These are phyloP conservation scores for Limnodromus scolopaceus DNA, from an alignment of 2,797 vertebrate genomes.

Conservation along the genomic window DNA sequence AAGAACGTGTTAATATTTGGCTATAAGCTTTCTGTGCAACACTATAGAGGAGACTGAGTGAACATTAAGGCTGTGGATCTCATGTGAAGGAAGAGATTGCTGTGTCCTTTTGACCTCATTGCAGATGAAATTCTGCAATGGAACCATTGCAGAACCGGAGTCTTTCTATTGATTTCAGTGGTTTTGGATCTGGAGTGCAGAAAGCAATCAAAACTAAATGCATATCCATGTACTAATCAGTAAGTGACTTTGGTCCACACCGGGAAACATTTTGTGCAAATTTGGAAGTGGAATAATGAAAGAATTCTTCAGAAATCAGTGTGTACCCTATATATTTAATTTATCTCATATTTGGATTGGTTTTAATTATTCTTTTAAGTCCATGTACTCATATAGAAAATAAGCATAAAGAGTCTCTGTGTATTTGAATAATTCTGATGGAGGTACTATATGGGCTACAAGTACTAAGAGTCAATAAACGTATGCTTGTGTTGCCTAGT, in stretches of 20 bases:
- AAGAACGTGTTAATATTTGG: background rate
- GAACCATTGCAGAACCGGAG: background rate
- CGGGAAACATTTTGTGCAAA: background rate
- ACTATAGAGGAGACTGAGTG: background rate
- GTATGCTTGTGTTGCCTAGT: background rate
- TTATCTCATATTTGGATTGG: background rate
- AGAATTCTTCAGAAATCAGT: background rate
- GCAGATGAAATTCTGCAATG: background rate
- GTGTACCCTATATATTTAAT: rapidly evolving
- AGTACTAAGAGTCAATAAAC: background rate
- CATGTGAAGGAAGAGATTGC: background rate
- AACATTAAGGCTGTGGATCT: background rate
- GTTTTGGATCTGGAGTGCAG: background rate
- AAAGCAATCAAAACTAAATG: background rate
- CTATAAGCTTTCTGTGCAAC: background rate
- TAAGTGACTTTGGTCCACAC: background rate
- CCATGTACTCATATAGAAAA: background rate
- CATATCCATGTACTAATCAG: background rate
- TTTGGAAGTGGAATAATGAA: background rate
- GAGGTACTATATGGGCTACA: rapidly evolving
- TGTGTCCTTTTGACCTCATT: background rate
- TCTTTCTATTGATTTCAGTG: background rate
- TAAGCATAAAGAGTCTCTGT: background rate
- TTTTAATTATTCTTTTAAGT: background rate
- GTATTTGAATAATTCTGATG: background rate